Evolutionary conservation across 1,140 invertebrate species (phyloP), one percentile per base, ranked within the genome.

Genomic region (Lysiphlebus fabarum): DNA sequence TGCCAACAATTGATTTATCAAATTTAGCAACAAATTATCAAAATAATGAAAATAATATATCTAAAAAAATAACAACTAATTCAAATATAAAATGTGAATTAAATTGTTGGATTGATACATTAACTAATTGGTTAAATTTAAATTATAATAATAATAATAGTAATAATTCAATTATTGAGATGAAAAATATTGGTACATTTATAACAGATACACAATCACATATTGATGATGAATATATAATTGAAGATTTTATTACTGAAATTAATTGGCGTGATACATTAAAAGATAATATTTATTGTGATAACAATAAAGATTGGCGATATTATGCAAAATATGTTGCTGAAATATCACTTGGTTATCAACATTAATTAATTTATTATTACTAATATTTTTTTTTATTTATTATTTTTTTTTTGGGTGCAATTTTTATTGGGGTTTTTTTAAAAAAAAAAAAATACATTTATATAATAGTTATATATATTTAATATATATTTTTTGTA

Each of bases 61-160:
- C 17, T 2, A 26, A 26, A 26, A 26, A 26, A 26, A 1, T 26
- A 4, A 26, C 4, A 26, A 26, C 4, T 14, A 64, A 12, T 33
- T 9, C 50, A 51, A 62, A 53, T n/a, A 42, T 36, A 14, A 51
- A 59, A 54, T 17, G 66, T 37, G 41, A 66, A 5, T 56, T 59
- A 75, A 72, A 82, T 58, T 82, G 81, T 77, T 82, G 81, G 78
- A 66, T 76, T 41, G 68, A 74, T 62, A 75, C 81, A 1, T 65
- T 76, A 5, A 76, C 79, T 70, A 77, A 67, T 38, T 83, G 79
- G 81, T 50, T 84, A 45, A 69, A 73, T 11, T 79, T 76, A n/a
- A 49, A 40, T 41, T 38, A 33, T 33, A 17, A 34, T 43, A 11
- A 56, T 11, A 38, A 55, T 17, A 8, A 49, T 26, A 53, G 47